Evolutionary conservation across 2,113 vertebrate species (phyloP).

Genomic region (Pachycephala philippinensis): DNA sequence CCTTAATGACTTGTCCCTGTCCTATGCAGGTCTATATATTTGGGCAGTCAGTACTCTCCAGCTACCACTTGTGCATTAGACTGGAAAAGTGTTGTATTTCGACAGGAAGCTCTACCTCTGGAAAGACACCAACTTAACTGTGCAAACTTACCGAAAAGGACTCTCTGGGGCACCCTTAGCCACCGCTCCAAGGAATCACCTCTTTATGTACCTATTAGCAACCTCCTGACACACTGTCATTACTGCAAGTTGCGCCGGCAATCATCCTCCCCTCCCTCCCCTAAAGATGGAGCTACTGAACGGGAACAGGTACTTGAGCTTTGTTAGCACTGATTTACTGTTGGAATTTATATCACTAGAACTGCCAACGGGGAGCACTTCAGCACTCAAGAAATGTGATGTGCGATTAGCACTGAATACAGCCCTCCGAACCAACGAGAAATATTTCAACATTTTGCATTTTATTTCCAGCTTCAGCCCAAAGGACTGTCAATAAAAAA

Average conservation of each 20-base stretch:
- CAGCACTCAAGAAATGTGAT: not conserved
- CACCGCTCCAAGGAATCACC: not conserved
- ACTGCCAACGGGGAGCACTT: conserved; percentile 24
- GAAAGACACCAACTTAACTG: not conserved
- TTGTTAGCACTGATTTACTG: conserved; percentile 23
- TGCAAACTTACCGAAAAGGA: not conserved
- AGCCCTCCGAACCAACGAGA: not conserved
- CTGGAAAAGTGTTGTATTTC: not conserved
- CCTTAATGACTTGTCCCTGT: not conserved
- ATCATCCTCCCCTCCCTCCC: not conserved
- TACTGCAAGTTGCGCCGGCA: not conserved
- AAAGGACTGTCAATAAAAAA: conserved; percentile 22
- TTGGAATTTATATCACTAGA: not conserved
- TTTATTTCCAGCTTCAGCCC: conserved; percentile 14
- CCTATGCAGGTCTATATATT: not conserved
- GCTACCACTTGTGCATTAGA: not conserved
- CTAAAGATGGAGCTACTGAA: conserved; percentile 23
- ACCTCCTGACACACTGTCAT: not conserved
- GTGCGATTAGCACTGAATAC: not conserved
- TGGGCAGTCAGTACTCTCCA: not conserved
- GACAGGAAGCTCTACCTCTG: not conserved
- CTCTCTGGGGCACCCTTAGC: conserved; percentile 2
- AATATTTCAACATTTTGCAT: not conserved
- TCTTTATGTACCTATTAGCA: not conserved
- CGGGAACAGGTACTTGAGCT: conserved; percentile 13